phyloP scores from a whole-genome alignment of 1,140 invertebrate genomes.

The Oedothorax gibbosus region DNA sequence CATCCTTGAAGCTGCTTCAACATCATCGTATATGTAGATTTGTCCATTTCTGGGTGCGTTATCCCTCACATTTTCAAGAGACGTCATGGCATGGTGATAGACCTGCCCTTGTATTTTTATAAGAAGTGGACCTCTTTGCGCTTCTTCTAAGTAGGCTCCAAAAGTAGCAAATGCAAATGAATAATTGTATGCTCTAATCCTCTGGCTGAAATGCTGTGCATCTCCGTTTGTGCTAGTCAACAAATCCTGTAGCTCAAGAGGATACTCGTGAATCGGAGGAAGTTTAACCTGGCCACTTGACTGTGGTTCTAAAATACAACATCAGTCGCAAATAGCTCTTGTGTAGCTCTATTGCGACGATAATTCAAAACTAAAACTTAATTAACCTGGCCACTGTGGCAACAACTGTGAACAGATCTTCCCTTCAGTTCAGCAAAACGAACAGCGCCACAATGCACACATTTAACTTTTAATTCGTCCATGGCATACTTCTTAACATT shows the following conservation, averaged over 20 bases:
- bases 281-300: too few relatives aligned
- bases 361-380: too few relatives aligned
- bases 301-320: too few relatives aligned
- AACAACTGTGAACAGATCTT: neutral
- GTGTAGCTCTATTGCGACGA: too few relatives aligned
- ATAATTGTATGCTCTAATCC: too few relatives aligned
- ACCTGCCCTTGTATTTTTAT: neutral
- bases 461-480: too few relatives aligned
- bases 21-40: neutral
- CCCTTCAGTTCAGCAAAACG: neutral
- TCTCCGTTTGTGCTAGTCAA: neutral
- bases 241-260: neutral
- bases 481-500: too few relatives aligned
- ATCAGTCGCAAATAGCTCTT: too few relatives aligned
- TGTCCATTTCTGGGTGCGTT: neutral
- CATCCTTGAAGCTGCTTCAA: neutral
- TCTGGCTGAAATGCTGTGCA: neutral
- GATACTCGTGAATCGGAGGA: neutral
- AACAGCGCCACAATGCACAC: neutral
- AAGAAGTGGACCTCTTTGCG: neutral
- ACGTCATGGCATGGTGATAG: neutral
- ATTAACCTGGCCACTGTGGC: neutral
- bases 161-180: too few relatives aligned
- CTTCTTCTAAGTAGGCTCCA: neutral
- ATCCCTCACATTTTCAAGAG: neutral